Conservation (phyloP, 1,140 invertebrate genomes). For the Plectus sambesii region DNA sequence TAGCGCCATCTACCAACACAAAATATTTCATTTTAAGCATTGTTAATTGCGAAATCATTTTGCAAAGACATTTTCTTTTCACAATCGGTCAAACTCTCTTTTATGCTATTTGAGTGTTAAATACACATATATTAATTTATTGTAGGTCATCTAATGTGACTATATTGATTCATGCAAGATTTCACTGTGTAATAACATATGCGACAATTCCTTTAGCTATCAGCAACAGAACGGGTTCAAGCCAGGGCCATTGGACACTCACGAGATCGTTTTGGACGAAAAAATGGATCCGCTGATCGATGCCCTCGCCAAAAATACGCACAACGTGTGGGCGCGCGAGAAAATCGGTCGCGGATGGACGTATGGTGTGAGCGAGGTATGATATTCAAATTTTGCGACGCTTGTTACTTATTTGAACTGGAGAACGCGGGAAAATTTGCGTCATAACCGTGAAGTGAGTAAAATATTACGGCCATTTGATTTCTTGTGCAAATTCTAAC, state of each 20-base stretch:
- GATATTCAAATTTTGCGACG: slow-evolving; percentile 49
- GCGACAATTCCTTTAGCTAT: slow-evolving; percentile 51
- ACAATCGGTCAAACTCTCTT: too few species aligned
- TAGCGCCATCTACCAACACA: too few species aligned
- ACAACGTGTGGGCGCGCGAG: slow-evolving; percentile 96
- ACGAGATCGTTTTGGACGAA: slow-evolving; percentile 59
- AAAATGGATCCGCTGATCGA: slow-evolving; percentile 94
- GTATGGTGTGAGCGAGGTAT: slow-evolving; percentile 91
- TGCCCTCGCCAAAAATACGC: slow-evolving; percentile 91
- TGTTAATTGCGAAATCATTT: slow-evolving; percentile 1
- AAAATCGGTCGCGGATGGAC: slow-evolving; percentile 96
- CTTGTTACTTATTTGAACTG: neutral
- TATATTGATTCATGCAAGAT: slow-evolving; percentile 43
- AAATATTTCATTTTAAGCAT: too few species aligned
- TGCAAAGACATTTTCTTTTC: slow-evolving; percentile 9
- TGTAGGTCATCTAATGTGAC: slow-evolving; percentile 10
- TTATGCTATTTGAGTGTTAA: slow-evolving; percentile 3
- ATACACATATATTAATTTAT: slow-evolving; percentile 37
- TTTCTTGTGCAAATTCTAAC: neutral
- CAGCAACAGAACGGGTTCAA: slow-evolving; percentile 94
- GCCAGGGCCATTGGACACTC: slow-evolving; percentile 89
- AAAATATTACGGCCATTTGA: too few species aligned
- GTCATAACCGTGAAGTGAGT: too few species aligned
- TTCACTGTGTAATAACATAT: too few species aligned
- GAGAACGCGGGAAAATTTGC: too few species aligned